phyloP scores from a whole-genome alignment of 2,113 vertebrate genomes.

The Ammodramus savannarum region DNA sequence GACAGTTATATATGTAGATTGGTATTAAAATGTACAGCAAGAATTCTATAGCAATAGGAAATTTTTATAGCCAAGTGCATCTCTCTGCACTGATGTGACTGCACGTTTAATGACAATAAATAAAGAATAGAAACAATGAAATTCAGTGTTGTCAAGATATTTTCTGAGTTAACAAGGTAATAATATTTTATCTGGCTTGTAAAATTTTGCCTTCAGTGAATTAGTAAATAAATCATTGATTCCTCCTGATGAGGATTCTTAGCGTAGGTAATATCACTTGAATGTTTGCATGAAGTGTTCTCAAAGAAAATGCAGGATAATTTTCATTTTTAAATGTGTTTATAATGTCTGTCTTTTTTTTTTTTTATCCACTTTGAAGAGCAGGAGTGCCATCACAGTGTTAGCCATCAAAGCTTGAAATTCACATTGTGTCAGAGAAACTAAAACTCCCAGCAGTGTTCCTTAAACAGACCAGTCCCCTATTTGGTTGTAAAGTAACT shows the following conservation, averaged over 20 bases:
- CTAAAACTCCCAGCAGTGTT: neutral
- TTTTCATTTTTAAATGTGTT: slow-evolving; percentile 39
- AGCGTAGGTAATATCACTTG: slow-evolving; percentile 45
- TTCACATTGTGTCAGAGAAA: neutral
- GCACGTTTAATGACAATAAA: slow-evolving; percentile 6
- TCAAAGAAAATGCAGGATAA: slow-evolving; percentile 39
- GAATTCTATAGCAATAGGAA: neutral
- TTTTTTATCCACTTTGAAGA: neutral
- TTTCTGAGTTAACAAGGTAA: slow-evolving; percentile 53
- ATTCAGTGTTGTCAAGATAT: slow-evolving; percentile 28
- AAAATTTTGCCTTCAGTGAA: slow-evolving; percentile 57
- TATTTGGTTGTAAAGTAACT: neutral
- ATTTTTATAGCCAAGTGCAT: neutral
- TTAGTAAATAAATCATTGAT: slow-evolving; percentile 55
- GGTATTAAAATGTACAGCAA: neutral
- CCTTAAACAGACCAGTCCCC: neutral
- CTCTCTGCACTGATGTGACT: neutral
- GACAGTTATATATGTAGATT: neutral
- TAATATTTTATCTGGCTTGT: slow-evolving; percentile 49
- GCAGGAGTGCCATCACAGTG: neutral
- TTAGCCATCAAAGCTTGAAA: slow-evolving; percentile 1
- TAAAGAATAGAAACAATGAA: slow-evolving; percentile 48
- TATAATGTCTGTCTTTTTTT: neutral
- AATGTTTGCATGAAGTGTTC: slow-evolving; percentile 49
- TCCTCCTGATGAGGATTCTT: slow-evolving; percentile 52